phyloP scores from a whole-genome alignment of 2,113 vertebrate genomes.

The Enhydra lutris region DNA sequence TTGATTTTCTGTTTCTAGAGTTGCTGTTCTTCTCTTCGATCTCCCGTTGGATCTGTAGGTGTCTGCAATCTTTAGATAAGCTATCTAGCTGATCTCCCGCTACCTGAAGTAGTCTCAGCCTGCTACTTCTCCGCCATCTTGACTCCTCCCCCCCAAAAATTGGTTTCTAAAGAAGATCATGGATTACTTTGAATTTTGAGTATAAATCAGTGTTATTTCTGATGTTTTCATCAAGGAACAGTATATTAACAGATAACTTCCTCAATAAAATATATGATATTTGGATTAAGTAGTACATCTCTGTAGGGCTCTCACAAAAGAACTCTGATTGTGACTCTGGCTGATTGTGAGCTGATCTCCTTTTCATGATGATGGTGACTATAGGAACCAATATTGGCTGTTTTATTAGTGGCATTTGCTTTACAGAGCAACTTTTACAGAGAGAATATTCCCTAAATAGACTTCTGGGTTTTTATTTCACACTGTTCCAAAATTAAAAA shows the following conservation, averaged over 20 bases:
- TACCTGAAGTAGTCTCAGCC: too few species aligned
- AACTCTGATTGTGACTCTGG: neutral
- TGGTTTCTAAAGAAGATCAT: neutral
- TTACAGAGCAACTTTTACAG: neutral
- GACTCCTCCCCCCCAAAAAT: too few species aligned
- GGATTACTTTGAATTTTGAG: neutral
- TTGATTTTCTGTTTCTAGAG: too few species aligned
- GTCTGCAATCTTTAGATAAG: too few species aligned
- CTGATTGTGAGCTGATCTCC: neutral
- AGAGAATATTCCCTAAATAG: neutral
- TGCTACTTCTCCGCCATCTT: too few species aligned
- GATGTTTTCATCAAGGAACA: constrained; percentile 3
- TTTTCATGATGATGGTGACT: neutral
- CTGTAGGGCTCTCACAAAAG: neutral
- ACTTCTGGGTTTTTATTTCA: neutral
- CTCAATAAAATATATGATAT: neutral
- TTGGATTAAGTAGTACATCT: neutral
- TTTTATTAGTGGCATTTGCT: neutral
- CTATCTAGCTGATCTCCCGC: too few species aligned
- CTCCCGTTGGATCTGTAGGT: too few species aligned
- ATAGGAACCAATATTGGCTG: neutral
- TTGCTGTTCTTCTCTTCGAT: too few species aligned
- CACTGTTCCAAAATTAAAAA: neutral
- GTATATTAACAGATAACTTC: constrained; percentile 7
- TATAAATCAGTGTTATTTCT: neutral